Evolutionary conservation across 2,113 vertebrate genomes (phyloP), one percentile per base, ranked within the genome.

Genomic region (Oryzias melastigma): DNA sequence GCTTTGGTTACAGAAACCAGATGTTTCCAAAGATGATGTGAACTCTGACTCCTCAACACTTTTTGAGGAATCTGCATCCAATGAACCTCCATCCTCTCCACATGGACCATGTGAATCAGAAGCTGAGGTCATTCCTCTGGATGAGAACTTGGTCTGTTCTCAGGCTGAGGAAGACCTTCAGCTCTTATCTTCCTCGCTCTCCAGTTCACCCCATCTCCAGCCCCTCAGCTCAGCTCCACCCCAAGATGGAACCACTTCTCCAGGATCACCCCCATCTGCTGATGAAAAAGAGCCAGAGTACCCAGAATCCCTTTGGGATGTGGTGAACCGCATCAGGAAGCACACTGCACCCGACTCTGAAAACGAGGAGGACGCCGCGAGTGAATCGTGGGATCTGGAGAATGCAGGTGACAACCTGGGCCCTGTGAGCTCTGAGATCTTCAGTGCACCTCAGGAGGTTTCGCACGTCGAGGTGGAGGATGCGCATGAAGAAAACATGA

Each of bases 341-440:
- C 95, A 96, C 85, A 97, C 95, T 0, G 95, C 96, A 0, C 95
- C 95, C 0, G 95, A 97, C 76, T 97, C 96, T 0, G 95, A 97
- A 77, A 94, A 91, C 0, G 95, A 98, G 29, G 94, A 94, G 27
- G 93, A 94, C 17, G 90, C 90, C 16, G 47, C 61, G 3, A 48
- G 44, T 2, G 90, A 92, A 48, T 7, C 53, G 25, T 88, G 82
- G 86, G 89, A 88, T 65, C 75, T 60, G 63, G 83, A 87, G 62
- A 73, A 56, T 17, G 14, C n/a, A 7, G 47, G 25, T 13, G 56
- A 68, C 18, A 66, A 74, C 29, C 48, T 35, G 4, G 19, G 51
- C 13, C 14, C 64, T 51, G 40, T n/a, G 12, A 50, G 45, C 1
- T 49, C 42, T 18, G 55, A 62, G 43, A 51, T 41, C 2, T 18